phyloP scores from a whole-genome alignment of 2,888 invertebrate species.

The Invenusta paracnida region DNA sequence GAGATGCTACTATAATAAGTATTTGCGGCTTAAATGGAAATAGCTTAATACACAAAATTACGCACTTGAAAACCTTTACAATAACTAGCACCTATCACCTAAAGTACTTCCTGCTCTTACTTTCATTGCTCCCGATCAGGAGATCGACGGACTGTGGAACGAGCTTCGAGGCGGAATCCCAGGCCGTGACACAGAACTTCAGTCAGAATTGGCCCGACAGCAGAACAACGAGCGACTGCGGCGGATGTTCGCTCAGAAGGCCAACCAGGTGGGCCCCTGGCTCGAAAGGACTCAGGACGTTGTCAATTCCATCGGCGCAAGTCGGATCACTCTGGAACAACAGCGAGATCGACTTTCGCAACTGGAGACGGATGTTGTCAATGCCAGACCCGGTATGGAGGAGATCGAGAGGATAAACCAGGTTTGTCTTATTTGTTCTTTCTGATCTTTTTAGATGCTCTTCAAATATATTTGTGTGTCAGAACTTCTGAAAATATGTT shows the following conservation, averaged over 20 bases:
- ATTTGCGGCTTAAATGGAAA: background rate
- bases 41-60: too few species aligned
- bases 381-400: background rate
- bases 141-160: slow-evolving; percentile 86
- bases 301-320: slow-evolving; percentile 23
- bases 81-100: too few species aligned
- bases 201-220: slow-evolving; percentile 91
- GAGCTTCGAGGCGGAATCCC: slow-evolving; percentile 92
- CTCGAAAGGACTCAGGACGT: slow-evolving; percentile 73
- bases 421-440: too few species aligned
- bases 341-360: background rate
- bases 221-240: slow-evolving; percentile 89
- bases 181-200: slow-evolving; percentile 87
- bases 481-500: too few species aligned
- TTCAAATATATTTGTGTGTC: too few species aligned
- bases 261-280: slow-evolving; percentile 97
- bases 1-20: background rate
- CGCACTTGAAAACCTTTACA: too few species aligned
- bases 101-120: too few species aligned
- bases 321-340: slow-evolving; percentile 4
- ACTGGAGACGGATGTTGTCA: slow-evolving; percentile 12
- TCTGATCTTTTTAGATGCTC: too few species aligned
- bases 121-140: too few species aligned
- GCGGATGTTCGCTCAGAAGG: slow-evolving; percentile 95
- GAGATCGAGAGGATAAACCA: slow-evolving; percentile 15